Evolutionary conservation across 1,140 invertebrate species (phyloP).

Genomic region (Meteorus sp.): DNA sequence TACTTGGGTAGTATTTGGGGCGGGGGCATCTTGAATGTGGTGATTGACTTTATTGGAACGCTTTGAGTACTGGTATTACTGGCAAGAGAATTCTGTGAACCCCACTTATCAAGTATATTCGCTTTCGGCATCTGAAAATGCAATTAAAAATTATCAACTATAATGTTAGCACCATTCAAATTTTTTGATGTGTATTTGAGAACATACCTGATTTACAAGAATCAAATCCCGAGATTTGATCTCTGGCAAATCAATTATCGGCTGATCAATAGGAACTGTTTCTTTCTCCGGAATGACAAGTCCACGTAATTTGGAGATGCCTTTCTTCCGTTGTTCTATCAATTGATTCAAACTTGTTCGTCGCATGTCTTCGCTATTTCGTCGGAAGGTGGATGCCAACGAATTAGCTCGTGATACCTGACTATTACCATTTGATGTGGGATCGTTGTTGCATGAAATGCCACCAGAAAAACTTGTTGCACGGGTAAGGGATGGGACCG

Average conservation of each 20-base stretch:
- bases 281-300: slow-evolving; percentile 81
- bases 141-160: slow-evolving; percentile 5
- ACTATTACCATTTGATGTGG: slow-evolving; percentile 26
- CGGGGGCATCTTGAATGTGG: slow-evolving; percentile 49
- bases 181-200: no score
- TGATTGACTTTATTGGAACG: slow-evolving; percentile 39
- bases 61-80: slow-evolving; percentile 48
- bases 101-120: slow-evolving; percentile 52
- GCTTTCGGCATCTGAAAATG: slow-evolving; percentile 37
- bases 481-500: slow-evolving; percentile 43
- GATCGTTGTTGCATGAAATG: slow-evolving; percentile 22
- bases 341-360: slow-evolving; percentile 65
- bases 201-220: slow-evolving; percentile 43
- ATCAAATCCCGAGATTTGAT: slow-evolving; percentile 71
- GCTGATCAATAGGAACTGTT: slow-evolving; percentile 59
- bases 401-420: slow-evolving; percentile 55
- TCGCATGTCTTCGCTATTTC: slow-evolving; percentile 46
- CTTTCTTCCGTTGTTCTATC: slow-evolving; percentile 77
- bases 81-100: slow-evolving; percentile 47
- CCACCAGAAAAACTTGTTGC: slow-evolving; percentile 60
- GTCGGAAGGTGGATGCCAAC: slow-evolving; percentile 50
- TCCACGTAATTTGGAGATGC: slow-evolving; percentile 80
- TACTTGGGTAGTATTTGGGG: slow-evolving; percentile 71
- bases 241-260: slow-evolving; percentile 73
- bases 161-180: background rate